Base-by-base conservation (phyloP, 2,113 vertebrate genomes). In the Dromaius novaehollandiae region DNA sequence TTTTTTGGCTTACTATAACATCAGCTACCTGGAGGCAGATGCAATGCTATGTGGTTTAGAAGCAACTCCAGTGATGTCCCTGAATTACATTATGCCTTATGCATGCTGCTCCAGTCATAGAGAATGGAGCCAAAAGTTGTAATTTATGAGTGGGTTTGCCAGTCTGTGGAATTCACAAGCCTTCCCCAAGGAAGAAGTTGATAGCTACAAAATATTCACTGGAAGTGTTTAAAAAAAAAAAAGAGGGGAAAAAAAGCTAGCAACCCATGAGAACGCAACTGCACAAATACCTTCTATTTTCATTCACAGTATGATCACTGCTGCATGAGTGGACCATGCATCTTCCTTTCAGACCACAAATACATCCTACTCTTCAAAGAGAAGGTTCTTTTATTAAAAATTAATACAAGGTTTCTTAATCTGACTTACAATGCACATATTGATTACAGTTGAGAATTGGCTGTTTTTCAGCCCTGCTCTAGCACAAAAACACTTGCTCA, bases 121-220 rank as follows among this genome's bases (percentile, higher is more conserved):
- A 30, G 82, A 93, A 82, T 50, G 63, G 64, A 95, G 82, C 38
- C 86, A 92, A 40, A 82, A 64, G 73, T 0, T 92, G 60, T 84
- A 81, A 90, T 61, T 84, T 68, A 46, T 40, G 55, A 78, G 58
- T 19, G 36, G 36, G 38, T 84, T 92, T 95, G 93, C 93, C 92
- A 95, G 88, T 30, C 90, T 86, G 5, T 79, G 93, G 96, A 94
- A 92, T 92, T 84, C 32, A 0, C 69, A 76, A 85, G 55, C 51
- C 60, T 70, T 94, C 90, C 73, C 83, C 13, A 32, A 88, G 77
- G 76, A 86, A 86, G 93, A 96, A 92, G 94, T 19, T 51, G 90
- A 44, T 86, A 86, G 25, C 51, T 68, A 86, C 76, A 88, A 90
- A 94, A 88, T 51, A 50, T 95, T 95, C 61, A 93, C 56, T 77